Percentiles rank a stretch among this genome's conserved stretches.
phyloP scores from a whole-genome alignment of 1,140 invertebrate genomes.

The Zaprionus ghesquierei region DNA sequence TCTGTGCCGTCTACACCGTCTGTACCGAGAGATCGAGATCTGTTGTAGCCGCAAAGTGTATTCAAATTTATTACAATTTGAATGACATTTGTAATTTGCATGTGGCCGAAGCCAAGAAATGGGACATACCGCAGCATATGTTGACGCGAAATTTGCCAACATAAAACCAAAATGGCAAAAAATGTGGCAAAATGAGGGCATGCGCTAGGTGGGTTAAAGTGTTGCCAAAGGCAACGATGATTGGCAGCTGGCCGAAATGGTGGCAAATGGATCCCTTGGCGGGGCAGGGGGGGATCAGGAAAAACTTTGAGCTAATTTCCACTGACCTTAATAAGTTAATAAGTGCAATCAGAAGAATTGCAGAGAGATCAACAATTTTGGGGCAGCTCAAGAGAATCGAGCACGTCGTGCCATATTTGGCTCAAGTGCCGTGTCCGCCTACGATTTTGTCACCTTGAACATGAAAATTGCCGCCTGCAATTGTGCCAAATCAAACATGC shows the following conservation, averaged over 20 bases:
- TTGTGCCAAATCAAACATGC: background rate
- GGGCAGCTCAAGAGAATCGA: constrained; percentile 43
- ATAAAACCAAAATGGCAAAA: constrained; percentile 13
- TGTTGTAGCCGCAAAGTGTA: constrained; percentile 14
- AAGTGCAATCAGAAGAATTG: background rate
- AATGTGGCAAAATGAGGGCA: constrained; percentile 16
- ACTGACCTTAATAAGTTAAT: background rate
- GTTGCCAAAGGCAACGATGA: constrained; percentile 68
- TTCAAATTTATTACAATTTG: constrained; percentile 36
- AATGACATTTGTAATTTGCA: constrained; percentile 52
- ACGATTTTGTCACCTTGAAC: constrained; percentile 62
- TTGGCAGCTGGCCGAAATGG: constrained; percentile 27
- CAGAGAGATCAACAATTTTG: background rate
- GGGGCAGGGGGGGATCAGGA: no score
- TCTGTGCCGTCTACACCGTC: no score
- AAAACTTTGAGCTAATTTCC: background rate
- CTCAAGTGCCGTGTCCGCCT: constrained; percentile 64
- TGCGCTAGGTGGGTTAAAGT: constrained; percentile 58
- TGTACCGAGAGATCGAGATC: no score
- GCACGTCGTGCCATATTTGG: constrained; percentile 64
- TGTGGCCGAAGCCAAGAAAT: constrained; percentile 12
- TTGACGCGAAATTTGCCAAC: constrained; percentile 5
- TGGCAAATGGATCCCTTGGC: background rate
- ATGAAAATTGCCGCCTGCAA: constrained; percentile 46
- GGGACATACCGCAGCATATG: constrained; percentile 14